Conservation (phyloP, 2,888 invertebrate genomes). For the Emmelina monodactyla region DNA sequence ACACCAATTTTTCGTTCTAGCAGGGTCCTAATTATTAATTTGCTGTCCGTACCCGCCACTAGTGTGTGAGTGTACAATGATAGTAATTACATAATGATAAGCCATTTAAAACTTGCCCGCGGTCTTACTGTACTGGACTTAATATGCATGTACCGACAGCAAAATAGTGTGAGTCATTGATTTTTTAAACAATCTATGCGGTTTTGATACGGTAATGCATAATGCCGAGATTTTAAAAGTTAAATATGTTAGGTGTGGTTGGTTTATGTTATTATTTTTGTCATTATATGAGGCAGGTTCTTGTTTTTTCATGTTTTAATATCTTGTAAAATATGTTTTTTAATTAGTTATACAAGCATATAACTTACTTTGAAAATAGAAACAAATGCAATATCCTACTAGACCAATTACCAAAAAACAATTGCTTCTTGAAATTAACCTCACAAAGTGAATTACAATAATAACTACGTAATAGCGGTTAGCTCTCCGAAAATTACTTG, state of each 20-base stretch:
- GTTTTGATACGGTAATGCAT: no score
- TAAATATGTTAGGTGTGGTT: background rate
- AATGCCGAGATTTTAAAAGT: no score
- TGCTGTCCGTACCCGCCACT: constrained; percentile 4
- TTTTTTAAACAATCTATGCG: no score
- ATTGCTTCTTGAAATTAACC: background rate
- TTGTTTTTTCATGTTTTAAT: background rate
- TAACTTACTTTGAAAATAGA: no score
- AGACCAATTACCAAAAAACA: no score
- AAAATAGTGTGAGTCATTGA: no score
- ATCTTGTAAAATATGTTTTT: background rate
- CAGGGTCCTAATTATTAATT: no score
- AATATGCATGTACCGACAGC: constrained; percentile 35
- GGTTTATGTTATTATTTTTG: background rate
- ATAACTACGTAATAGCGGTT: constrained; percentile 30
- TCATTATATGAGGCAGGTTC: background rate
- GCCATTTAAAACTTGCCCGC: constrained; percentile 57
- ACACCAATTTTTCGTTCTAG: no score
- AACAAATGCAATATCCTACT: no score
- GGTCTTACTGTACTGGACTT: constrained; percentile 44
- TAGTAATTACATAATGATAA: constrained; percentile 66
- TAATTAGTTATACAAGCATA: constrained; percentile 2
- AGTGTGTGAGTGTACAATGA: constrained; percentile 44
- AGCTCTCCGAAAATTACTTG: constrained; percentile 30
- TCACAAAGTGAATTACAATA: constrained; percentile 17